Evolutionary conservation across 2,888 invertebrate species (phyloP), one percentile per base, ranked within the genome.

Genomic region (Epiperipatus broadwayi): DNA sequence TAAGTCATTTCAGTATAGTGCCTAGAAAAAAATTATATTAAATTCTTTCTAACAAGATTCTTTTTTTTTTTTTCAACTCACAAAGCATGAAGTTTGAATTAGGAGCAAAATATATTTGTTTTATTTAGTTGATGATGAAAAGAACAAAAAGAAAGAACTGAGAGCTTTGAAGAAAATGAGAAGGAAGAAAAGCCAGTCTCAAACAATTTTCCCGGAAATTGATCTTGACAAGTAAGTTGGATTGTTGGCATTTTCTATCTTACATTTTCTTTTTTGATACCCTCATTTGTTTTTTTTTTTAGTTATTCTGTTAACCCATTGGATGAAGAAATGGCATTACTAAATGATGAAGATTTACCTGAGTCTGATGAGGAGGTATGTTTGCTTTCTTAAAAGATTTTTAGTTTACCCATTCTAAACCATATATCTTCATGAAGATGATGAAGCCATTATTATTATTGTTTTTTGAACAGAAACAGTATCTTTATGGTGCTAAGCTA

Each of bases 161-260:
- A 36, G 2, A 38, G 43, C 40, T 12, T 5, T 25, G 37, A 44
- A 42, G 31, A 39, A 16, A 41, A 41, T 12, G 44, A 51, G 37
- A 37, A 47, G 18, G 48, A 47, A 12, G 41, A 47, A 28, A 42
- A 39, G 20, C 43, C 37, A 12, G 33, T 14, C 31, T 19, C 21
- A 19, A 21, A 28, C 12, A 27, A 15, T 21, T 21, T 25, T 39
- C 8, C 54, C 56, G 12, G 49, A 51, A 38, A 52, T 58, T 28
- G 72, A 79, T 58, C 61, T 85, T 27, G 80, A 84, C 52, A 74
- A 77, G 61, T 84, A 73, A 49, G 73, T 49, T 25, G 29, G 8
- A 12, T 14, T 12, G n/a, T 31, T 5, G 5, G 5, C 7, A 10
- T 34, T 34, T 7, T n/a, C 8, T 35, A n/a, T 41, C 21, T 21